Evolutionary conservation across 2,113 vertebrate genomes (phyloP).

Genomic region (Zeus faber): DNA sequence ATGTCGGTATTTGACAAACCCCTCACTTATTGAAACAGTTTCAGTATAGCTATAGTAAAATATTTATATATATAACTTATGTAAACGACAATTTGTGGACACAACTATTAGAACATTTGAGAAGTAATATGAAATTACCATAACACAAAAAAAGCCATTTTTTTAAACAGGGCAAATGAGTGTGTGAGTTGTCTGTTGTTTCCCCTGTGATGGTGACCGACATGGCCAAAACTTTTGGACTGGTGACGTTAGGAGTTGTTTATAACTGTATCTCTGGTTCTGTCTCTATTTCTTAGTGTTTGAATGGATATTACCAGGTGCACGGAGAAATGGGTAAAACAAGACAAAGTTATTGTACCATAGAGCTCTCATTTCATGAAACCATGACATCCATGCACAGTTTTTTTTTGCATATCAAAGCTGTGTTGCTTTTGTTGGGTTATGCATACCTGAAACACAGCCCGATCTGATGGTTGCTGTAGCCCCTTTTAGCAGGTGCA

Average conservation of each 20-base stretch:
- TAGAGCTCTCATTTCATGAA: conserved; percentile 61
- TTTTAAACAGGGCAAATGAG: too few relatives aligned
- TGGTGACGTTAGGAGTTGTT: conserved; percentile 22
- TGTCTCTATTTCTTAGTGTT: conserved; percentile 75
- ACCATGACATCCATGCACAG: conserved; percentile 55
- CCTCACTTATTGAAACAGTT: too few relatives aligned
- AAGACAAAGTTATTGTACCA: conserved; percentile 70
- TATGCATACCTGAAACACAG: background rate
- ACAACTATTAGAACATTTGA: too few relatives aligned
- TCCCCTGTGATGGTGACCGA: too few relatives aligned
- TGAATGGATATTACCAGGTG: conserved; percentile 82
- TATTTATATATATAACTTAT: too few relatives aligned
- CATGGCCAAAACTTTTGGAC: too few relatives aligned
- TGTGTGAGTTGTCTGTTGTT: too few relatives aligned
- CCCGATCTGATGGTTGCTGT: conserved; percentile 1
- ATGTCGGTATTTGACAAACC: too few relatives aligned
- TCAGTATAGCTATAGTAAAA: too few relatives aligned
- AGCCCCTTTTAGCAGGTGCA: conserved; percentile 13
- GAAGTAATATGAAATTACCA: too few relatives aligned
- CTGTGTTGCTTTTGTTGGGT: conserved; percentile 2
- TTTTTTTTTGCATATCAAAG: conserved; percentile 31
- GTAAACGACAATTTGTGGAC: too few relatives aligned
- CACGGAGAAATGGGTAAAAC: conserved; percentile 80
- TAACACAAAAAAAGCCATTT: too few relatives aligned
- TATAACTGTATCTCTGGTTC: conserved; percentile 68